Base-by-base conservation (phyloP, 2,888 invertebrate genomes). In the Thera britannica region DNA sequence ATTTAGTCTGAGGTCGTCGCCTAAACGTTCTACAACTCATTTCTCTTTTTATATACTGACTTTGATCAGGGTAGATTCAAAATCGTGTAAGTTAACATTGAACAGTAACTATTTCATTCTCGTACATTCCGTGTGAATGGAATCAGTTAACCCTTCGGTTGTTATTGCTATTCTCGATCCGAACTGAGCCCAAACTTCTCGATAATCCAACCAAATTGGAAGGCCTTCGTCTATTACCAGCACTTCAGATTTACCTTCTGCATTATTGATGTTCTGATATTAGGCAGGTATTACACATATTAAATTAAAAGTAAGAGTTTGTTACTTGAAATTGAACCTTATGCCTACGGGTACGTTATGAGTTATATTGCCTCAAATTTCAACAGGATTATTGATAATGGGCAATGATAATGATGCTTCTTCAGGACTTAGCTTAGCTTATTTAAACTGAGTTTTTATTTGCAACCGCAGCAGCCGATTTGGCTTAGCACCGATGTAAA, bases 151-250 rank as follows among this genome's bases (percentile, higher is more conserved):
- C 71, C 75, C 74, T 75, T 76, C 73, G 76, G 71, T 77, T 78
- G 76, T 81, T 83, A 83, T 79, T 80, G 71, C 79, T 77, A 75
- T 74, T 70, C 81, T 78, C 79, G 72, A 79, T 79, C 76, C 79
- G 77, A 77, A 77, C 74, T 73, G 62, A 66, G 69, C 72, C 70
- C 72, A 76, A 77, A 77, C 75, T 80, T 75, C 74, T 70, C 79
- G 80, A 81, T 84, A 86, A 87, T 85, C 83, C 76, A 62, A 62
- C 75, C 75, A 82, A 85, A 87, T 86, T 86, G 86, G 81, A 80
- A 77, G 75, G 77, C 73, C 75, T 75, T 70, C 77, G 77, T 79
- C 81, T 79, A 83, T 83, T 83, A 82, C 77, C 75, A 70, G 61
- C 64, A 66, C 72, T 76, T 73, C 72, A 71, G 71, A 72, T 72